A percentile compares a stretch with the other conserved stretches of the same genome.
Evolutionary conservation across 2,113 vertebrate genomes (phyloP).

Genomic region (Mohoua ochrocephala): DNA sequence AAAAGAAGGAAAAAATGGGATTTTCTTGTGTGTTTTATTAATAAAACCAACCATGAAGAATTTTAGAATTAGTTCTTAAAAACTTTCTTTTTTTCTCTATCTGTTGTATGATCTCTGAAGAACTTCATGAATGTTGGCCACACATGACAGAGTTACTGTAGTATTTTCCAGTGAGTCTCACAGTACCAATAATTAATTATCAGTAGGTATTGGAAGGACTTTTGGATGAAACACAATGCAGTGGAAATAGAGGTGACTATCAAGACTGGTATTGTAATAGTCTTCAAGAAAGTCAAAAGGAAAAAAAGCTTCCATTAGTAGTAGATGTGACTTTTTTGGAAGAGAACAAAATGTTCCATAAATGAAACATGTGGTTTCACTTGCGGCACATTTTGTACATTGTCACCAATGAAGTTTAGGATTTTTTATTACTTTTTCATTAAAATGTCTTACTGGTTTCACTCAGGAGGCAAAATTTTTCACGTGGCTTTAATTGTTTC

Average conservation of each 20-base stretch:
- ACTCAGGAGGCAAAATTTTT: slow-evolving; percentile 61
- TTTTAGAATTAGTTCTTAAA: neutral
- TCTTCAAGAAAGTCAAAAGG: neutral
- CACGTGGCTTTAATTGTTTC: slow-evolving; percentile 64
- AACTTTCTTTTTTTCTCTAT: neutral
- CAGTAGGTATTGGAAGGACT: neutral
- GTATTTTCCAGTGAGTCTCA: neutral
- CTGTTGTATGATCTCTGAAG: neutral
- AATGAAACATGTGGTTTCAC: slow-evolving; percentile 62
- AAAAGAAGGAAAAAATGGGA: neutral
- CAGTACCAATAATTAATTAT: neutral
- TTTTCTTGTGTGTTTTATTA: neutral
- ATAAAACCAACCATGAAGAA: neutral
- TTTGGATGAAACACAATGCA: neutral
- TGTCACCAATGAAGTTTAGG: slow-evolving; percentile 55
- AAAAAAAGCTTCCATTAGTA: neutral
- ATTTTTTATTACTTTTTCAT: slow-evolving; percentile 66
- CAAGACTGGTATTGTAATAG: neutral
- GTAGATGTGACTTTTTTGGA: slow-evolving; percentile 46
- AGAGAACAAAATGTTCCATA: slow-evolving; percentile 46
- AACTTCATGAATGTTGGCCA: neutral
- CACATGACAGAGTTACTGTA: neutral
- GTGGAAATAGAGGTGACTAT: neutral
- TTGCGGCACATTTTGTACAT: slow-evolving; percentile 57
- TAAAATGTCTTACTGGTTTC: slow-evolving; percentile 62